A percentile compares a stretch with the other conserved stretches of the same genome.
Conservation (phyloP, 2,888 invertebrate genomes). For the Prenolepis imparis region DNA sequence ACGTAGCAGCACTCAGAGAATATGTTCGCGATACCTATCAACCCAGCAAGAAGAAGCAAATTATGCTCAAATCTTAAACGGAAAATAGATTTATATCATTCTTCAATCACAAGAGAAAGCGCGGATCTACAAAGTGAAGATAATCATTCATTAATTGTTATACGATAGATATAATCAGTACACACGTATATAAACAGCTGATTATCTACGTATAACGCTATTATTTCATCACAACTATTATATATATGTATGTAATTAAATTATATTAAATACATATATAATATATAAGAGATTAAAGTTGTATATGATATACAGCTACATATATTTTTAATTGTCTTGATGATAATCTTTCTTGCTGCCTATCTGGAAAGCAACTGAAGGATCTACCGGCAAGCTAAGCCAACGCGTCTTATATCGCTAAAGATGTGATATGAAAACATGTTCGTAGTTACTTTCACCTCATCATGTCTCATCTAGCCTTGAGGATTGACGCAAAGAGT, state of each 20-base stretch:
- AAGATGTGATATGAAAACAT: conserved; percentile 38
- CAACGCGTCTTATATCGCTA: background rate
- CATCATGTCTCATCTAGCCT: conserved; percentile 13
- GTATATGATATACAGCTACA: background rate
- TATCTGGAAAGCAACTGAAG: background rate
- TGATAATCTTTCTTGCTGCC: background rate
- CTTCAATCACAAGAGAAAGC: background rate
- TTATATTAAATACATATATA: background rate
- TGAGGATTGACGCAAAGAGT: conserved; percentile 50
- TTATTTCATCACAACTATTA: too few relatives aligned
- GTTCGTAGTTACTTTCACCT: conserved; percentile 28
- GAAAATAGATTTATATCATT: background rate
- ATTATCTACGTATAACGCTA: too few relatives aligned
- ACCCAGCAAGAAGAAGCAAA: background rate
- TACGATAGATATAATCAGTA: too few relatives aligned
- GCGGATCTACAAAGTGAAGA: too few relatives aligned
- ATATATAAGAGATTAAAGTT: background rate
- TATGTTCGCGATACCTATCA: conserved; percentile 28
- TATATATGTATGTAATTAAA: background rate
- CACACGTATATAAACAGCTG: too few relatives aligned
- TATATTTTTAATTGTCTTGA: background rate
- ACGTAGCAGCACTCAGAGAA: background rate
- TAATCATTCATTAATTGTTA: too few relatives aligned
- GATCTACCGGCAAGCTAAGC: background rate
- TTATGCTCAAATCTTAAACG: background rate